Evolutionary conservation across 1,140 invertebrate genomes (phyloP), one percentile per base, ranked within the genome.

Genomic region (Hormaphis cornu): DNA sequence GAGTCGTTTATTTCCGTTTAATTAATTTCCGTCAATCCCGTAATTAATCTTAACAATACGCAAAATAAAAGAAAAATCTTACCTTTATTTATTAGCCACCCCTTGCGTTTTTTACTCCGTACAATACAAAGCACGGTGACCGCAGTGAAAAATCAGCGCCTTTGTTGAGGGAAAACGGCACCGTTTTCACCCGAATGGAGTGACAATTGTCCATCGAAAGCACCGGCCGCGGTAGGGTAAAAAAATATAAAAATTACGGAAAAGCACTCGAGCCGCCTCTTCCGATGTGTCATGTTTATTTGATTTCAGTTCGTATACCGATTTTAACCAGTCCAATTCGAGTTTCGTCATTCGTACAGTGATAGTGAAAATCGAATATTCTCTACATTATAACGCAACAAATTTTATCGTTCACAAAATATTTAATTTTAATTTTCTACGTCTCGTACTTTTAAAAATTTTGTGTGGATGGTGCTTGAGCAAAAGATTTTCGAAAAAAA

Each of bases 101-200:
- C 14, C 20, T 24, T 24, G 37, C 54, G 35, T 14, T 37, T 24
- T n/a, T n/a, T n/a, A n/a, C n/a, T n/a, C n/a, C n/a, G 22, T 35
- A 37, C 30, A 9, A 8, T n/a, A 58, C 33, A 58, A 56, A 22
- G 18, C 12, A 40, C 35, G 3, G 35, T n/a, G n/a, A n/a, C 1
- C 33, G 12, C 24, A 37, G 37, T 35, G 53, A 56, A 56, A 56
- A 35, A 56, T 37, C 33, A 40, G 18, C 24, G n/a, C n/a, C n/a
- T 35, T 40, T 3, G 20, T 37, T 33, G 54, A 20, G 30, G 22
- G 40, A 30, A 40, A 37, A 35, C 30, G 22, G 22, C 33, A 40
- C 54, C 54, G 33, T 18, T 58, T 58, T 37, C 40, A 37, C n/a
- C 54, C 54, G 54, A 58, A 58, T 58, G 54, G 26, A 58, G 20